Evolutionary conservation across 2,888 invertebrate genomes (phyloP), one percentile per base, ranked within the genome.

Genomic region (Protodeltote pygarga): DNA sequence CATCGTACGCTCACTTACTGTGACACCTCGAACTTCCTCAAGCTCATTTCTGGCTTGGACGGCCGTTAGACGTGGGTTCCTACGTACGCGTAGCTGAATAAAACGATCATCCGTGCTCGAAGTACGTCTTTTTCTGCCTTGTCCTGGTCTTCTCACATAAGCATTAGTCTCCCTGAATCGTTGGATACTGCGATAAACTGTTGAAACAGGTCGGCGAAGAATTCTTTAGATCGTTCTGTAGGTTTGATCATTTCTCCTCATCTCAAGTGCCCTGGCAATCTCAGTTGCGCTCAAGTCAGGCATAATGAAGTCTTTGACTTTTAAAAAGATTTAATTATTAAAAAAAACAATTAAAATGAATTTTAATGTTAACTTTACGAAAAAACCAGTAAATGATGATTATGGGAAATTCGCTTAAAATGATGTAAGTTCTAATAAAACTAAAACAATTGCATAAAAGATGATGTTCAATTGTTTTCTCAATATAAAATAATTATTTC

Each of bases 1-100:
- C 5, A 28, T 14, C n/a, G 28, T 28, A 15, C 23, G 19, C 23
- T 13, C 14, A 14, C 23, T 28, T 19, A 3, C 32, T 32, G 17
- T 15, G 5, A 32, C 32, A 32, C 17, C 10, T 19, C 5, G 17
- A 19, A 32, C 32, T 16, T 17, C 20, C 32, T 32, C 11, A 51
- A 78, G 39, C 83, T 33, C 23, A 23, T 19, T 14, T 14, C 28
- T 13, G 15, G 28, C 28, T 28, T 32, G 20, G 28, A 28, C 13
- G n/a, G 3, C 6, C 13, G 14, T 28, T 28, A 28, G 4, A 14
- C 14, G 28, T 20, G 20, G 20, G 20, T 20, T 20, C 20, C 8
- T 20, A 20, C 20, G 20, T 6, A 20, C 20, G 20, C 20, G 20
- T 6, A 20, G 20, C 8, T 20, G 20, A 6, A 20, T 20, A 8